Base-by-base conservation (phyloP, 2,113 vertebrate species). In the Colistium nudipinnis region DNA sequence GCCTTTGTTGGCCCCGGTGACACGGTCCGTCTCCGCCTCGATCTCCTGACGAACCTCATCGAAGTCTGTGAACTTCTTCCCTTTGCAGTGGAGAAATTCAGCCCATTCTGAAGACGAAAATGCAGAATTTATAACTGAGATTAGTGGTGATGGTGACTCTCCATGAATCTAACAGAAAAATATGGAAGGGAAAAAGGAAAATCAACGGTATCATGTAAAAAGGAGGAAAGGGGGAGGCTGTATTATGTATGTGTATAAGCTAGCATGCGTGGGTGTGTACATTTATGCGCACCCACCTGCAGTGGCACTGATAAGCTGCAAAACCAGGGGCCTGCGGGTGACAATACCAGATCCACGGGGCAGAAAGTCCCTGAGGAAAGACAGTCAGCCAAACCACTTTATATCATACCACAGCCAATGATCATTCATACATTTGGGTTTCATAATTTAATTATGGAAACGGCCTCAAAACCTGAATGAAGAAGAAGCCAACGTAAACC, bases 51-150 rank as follows among this genome's bases (percentile, higher is more conserved):
- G 95, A 55, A 98, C 94, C 88, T 98, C 96, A 84, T 96, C 95
- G 27, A 98, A 98, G 82, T 98, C 96, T 25, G 94, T 97, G 75
- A 96, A 97, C 60, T 96, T 97, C 84, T 92, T 97, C 39, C 96
- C 96, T 93, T 98, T 98, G 92, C 94, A 96, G 87, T 98, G 96
- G 10, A 98, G 94, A 84, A 98, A 98, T 78, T 98, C 96, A n/a
- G 93, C 96, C 92, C 95, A 96, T 74, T 98, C 96, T 98, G 85
- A 22, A 57, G 41, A 62, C 9, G 44, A 16, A 60, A 65, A 73
- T 11, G 12, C 19, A 53, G 16, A 68, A 45, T 7, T 36, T 9
- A 28, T 22, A 31, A 17, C 1, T 22, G 33, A 57, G 74, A 76
- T 85, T 70, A 85, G 66, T 33, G 52, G 33, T 36, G 52, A 31